Base-by-base conservation (phyloP, 1,140 invertebrate genomes). In the Eciton burchellii region DNA sequence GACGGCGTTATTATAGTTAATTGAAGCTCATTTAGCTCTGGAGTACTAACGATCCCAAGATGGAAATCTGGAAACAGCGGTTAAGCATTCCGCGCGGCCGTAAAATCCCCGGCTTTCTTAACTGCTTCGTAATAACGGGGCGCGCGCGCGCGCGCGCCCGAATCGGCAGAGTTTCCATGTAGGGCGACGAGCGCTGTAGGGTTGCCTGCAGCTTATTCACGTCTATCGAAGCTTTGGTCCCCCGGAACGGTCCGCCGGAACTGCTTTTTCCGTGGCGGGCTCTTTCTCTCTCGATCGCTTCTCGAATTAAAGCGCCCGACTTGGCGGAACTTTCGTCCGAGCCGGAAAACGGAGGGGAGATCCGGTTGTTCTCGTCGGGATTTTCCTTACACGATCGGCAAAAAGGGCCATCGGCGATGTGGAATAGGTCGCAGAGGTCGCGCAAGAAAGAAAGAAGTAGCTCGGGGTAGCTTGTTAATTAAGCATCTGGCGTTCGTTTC, bases 221-320 rank as follows among this genome's bases (percentile, higher is more conserved):
- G 74, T 68, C 62, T 77, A 68, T 77, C 29, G 74, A 68, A 11
- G 12, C 49, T 77, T 77, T 68, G 68, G 62, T 66, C 68, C 43
- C 21, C 52, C 35, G 35, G 62, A 56, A 76, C n/a, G n/a, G n/a
- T n/a, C n/a, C n/a, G n/a, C n/a, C n/a, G n/a, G n/a, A 26, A 76
- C 43, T 65, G 59, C 45, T 82, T 82, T 74, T 52, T 82, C 47
- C 43, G 14, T 12, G 43, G n/a, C 8, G 12, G 12, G 45, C n/a
- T n/a, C n/a, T n/a, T n/a, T n/a, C n/a, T n/a, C n/a, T n/a, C 24
- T 79, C 54, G 63, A 79, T 79, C 74, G 65, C 35, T 66, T 49
- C 68, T 81, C 65, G 79, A 65, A 74, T 84, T 68, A 82, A 84
- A 82, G 82, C 79, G 59, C 52, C 52, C 54, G 70, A 82, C 62